phyloP scores from a whole-genome alignment of 2,888 invertebrate species.

The Cartodere bifasciata region DNA sequence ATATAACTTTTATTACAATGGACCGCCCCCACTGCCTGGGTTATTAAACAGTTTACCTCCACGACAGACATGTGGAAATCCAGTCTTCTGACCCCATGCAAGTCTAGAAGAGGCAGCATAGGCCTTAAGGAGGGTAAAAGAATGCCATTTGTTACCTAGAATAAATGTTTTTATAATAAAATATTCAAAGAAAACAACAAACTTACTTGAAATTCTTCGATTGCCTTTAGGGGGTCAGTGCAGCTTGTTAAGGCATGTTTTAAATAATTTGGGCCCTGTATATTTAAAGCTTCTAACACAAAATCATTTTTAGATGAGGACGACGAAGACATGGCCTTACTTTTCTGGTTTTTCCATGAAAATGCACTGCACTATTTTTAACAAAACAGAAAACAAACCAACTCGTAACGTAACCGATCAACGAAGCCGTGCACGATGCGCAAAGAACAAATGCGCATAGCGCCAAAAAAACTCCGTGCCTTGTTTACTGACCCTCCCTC shows the following conservation, averaged over 20 bases:
- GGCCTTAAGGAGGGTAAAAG: slow-evolving; percentile 83
- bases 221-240: slow-evolving; percentile 93
- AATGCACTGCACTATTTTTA: too few species aligned
- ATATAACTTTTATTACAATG: slow-evolving; percentile 9
- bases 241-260: slow-evolving; percentile 87
- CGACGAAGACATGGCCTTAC: too few species aligned
- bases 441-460: too few species aligned
- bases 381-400: too few species aligned
- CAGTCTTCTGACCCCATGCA: slow-evolving; percentile 82
- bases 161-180: slow-evolving; percentile 7
- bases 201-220: slow-evolving; percentile 86
- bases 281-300: slow-evolving; percentile 33
- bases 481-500: too few species aligned
- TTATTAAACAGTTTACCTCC: slow-evolving; percentile 47
- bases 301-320: slow-evolving; percentile 24
- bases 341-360: too few species aligned
- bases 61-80: slow-evolving; percentile 93
- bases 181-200: slow-evolving; percentile 1
- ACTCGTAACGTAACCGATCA: too few species aligned
- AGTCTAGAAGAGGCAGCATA: slow-evolving; percentile 87
- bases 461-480: too few species aligned
- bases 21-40: background rate
- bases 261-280: slow-evolving; percentile 33
- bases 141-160: slow-evolving; percentile 78
- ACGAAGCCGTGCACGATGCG: too few species aligned